Evolutionary conservation across 2,888 invertebrate genomes (phyloP).

Genomic region (Azorinus chamasolen): DNA sequence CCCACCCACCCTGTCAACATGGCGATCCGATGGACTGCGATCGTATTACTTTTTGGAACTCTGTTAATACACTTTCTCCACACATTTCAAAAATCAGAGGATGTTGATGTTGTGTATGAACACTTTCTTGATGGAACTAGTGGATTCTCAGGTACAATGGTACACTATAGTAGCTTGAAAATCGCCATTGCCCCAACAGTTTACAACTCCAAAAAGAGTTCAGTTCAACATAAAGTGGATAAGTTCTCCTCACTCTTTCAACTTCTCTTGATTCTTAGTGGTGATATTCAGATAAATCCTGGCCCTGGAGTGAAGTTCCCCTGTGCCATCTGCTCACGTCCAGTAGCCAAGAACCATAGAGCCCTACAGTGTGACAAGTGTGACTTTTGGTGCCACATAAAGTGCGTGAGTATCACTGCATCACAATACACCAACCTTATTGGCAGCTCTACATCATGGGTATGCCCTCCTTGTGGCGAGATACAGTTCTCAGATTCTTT

Average conservation of each 20-base stretch:
- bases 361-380: constrained; percentile 31
- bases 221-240: too few species aligned
- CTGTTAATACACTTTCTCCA: too few species aligned
- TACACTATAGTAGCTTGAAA: too few species aligned
- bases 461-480: constrained; percentile 31
- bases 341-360: constrained; percentile 27
- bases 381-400: constrained; percentile 36
- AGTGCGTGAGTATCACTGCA: constrained; percentile 24
- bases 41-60: too few species aligned
- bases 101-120: too few species aligned
- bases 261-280: constrained; percentile 21
- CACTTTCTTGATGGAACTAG: too few species aligned
- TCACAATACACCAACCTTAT: constrained; percentile 24
- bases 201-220: too few species aligned
- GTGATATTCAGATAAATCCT: constrained; percentile 19
- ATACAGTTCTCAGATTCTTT: constrained; percentile 26
- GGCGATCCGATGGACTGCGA: too few species aligned
- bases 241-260: constrained; percentile 11
- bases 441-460: constrained; percentile 24
- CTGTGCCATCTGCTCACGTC: constrained; percentile 10
- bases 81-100: too few species aligned
- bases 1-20: too few species aligned
- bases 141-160: too few species aligned
- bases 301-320: constrained; percentile 10
- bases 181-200: too few species aligned